Conservation (phyloP, 92 coral and sea anemone genomes). For the Epizoanthus stellaris region DNA sequence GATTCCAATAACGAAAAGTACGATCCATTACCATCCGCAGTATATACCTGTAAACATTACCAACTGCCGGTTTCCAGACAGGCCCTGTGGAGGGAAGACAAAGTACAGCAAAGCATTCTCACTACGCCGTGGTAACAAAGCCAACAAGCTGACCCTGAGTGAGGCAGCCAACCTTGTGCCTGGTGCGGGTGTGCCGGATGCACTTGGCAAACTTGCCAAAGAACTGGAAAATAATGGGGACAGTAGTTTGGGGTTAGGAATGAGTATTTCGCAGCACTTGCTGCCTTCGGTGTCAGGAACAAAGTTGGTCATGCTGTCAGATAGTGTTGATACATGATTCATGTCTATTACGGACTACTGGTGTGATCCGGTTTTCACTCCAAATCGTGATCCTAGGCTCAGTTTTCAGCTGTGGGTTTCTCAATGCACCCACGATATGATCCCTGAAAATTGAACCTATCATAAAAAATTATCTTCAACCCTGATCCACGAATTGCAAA, state of each 20-base stretch:
- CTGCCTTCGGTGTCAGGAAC: slow-evolving; percentile 87
- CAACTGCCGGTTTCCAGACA: slow-evolving; percentile 54
- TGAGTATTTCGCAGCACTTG: slow-evolving; percentile 63
- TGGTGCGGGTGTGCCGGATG: slow-evolving; percentile 56
- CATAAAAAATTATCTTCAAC: too few relatives aligned
- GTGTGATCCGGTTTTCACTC: not conserved
- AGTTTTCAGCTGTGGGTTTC: too few relatives aligned
- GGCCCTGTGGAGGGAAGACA: slow-evolving; percentile 49
- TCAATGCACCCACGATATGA: too few relatives aligned
- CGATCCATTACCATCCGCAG: slow-evolving; percentile 72
- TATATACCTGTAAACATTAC: slow-evolving; percentile 2
- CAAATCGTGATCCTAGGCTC: not conserved
- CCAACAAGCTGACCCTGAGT: slow-evolving; percentile 79
- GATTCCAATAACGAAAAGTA: slow-evolving; percentile 94
- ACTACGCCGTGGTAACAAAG: slow-evolving; percentile 61
- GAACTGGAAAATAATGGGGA: slow-evolving; percentile 69
- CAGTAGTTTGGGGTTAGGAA: slow-evolving; percentile 38
- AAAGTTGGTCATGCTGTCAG: slow-evolving; percentile 69
- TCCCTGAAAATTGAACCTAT: too few relatives aligned
- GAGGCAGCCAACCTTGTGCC: slow-evolving; percentile 89
- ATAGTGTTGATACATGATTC: slow-evolving; percentile 26
- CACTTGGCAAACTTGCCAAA: slow-evolving; percentile 70
- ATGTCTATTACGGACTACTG: not conserved
- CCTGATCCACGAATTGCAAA: too few relatives aligned
- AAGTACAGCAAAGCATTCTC: slow-evolving; percentile 61